A percentile compares a stretch with the other conserved stretches of the same genome.
These are phyloP conservation scores for Plectropomus leopardus DNA, from an alignment of 2,113 vertebrate species.

Conservation along the genomic window DNA sequence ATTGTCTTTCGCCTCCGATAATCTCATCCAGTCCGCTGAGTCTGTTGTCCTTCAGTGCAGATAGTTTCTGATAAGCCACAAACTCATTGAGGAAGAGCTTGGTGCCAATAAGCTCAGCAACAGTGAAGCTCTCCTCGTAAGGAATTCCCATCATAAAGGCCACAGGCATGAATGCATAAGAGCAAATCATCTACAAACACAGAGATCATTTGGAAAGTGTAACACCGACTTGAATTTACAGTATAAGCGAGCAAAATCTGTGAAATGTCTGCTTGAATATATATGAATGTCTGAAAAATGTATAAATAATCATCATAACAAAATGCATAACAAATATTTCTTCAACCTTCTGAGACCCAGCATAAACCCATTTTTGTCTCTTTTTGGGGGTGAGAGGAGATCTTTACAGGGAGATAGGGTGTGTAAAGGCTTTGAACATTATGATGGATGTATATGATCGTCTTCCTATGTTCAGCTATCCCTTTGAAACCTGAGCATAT, in stretches of 20 bases:
- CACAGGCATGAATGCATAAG: constrained; percentile 93
- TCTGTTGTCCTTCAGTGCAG: constrained; percentile 87
- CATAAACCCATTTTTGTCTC: background rate
- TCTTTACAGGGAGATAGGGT: too few species aligned
- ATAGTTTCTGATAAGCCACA: constrained; percentile 91
- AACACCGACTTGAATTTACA: background rate
- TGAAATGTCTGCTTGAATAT: background rate
- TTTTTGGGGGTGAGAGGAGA: too few species aligned
- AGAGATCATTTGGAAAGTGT: constrained; percentile 11
- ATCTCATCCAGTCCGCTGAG: constrained; percentile 84
- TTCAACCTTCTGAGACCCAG: too few species aligned
- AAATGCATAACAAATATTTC: background rate
- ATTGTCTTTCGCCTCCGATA: constrained; percentile 78
- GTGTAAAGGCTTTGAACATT: too few species aligned
- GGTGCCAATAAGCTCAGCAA: constrained; percentile 92
- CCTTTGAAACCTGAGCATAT: too few species aligned
- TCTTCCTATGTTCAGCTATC: too few species aligned
- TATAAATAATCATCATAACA: background rate
- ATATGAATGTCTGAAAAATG: background rate
- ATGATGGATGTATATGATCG: too few species aligned
- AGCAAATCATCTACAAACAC: constrained; percentile 89
- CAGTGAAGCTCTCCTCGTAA: constrained; percentile 87
- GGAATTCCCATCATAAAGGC: constrained; percentile 94
- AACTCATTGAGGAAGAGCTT: constrained; percentile 98
- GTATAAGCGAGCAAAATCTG: background rate